phyloP scores from a whole-genome alignment of 2,113 vertebrate genomes.

The Pipra filicauda region DNA sequence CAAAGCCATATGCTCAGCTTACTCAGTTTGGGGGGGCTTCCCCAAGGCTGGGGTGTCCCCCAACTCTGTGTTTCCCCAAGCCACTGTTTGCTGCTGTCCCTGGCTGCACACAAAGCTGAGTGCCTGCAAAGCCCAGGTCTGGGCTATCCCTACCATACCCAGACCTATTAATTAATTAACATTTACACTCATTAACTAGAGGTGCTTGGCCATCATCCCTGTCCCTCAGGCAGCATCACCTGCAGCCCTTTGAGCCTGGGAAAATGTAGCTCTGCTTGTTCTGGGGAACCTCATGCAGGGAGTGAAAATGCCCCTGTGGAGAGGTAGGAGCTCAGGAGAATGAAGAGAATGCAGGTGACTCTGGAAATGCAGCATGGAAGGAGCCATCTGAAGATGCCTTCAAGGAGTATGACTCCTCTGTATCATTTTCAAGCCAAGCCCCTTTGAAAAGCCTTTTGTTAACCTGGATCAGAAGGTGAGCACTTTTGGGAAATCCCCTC shows the following conservation, averaged over 20 bases:
- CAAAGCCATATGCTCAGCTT: neutral
- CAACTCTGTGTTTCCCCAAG: neutral
- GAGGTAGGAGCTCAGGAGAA: neutral
- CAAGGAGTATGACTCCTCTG: neutral
- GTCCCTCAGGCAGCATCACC: neutral
- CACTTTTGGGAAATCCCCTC: neutral
- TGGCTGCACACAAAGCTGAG: neutral
- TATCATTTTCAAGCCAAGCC: neutral
- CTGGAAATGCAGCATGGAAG: neutral
- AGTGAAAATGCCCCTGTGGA: neutral
- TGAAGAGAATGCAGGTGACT: neutral
- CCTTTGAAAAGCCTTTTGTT: neutral
- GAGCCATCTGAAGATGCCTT: neutral
- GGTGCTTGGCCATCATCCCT: neutral
- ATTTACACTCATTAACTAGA: neutral
- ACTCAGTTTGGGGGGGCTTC: neutral
- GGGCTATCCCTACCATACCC: neutral
- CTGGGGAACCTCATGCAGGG: neutral
- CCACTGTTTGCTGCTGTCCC: neutral
- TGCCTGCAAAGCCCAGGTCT: neutral
- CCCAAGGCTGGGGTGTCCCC: neutral
- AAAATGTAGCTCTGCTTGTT: rapidly evolving
- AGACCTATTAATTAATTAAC: neutral
- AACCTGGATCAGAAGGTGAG: neutral
- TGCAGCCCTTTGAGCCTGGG: neutral